Conservation (phyloP, 2,797 vertebrate genomes). For the Sebastes cheni region DNA sequence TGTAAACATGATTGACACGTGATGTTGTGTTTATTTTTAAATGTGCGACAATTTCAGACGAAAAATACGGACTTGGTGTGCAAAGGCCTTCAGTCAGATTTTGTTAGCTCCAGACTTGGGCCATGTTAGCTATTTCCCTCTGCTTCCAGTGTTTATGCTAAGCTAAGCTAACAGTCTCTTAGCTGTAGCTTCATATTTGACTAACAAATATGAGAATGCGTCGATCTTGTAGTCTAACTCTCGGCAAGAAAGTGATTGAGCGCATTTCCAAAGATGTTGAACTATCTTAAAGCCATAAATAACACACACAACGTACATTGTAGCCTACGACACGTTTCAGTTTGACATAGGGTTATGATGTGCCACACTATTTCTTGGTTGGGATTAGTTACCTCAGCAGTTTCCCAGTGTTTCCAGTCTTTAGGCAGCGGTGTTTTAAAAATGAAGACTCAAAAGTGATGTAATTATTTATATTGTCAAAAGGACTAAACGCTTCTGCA, state of each 20-base stretch:
- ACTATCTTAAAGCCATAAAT: too few relatives aligned
- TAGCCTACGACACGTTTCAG: not conserved
- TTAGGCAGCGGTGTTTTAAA: not conserved
- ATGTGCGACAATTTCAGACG: too few relatives aligned
- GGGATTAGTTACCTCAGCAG: not conserved
- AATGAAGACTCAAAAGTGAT: not conserved
- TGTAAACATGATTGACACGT: too few relatives aligned
- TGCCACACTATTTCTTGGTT: not conserved
- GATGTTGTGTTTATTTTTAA: too few relatives aligned
- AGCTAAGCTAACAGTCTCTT: fast-evolving
- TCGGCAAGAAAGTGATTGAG: not conserved
- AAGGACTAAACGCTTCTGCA: not conserved
- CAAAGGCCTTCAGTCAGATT: not conserved
- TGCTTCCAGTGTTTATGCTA: too few relatives aligned
- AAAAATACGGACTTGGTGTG: not conserved
- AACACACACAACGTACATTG: not conserved
- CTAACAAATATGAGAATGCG: not conserved
- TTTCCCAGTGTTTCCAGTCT: not conserved
- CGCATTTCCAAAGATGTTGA: too few relatives aligned
- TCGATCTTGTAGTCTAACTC: not conserved
- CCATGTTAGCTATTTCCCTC: not conserved
- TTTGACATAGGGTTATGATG: not conserved
- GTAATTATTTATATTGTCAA: not conserved
- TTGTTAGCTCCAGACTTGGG: not conserved
- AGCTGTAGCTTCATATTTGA: not conserved